phyloP scores from a whole-genome alignment of 2,797 vertebrate genomes.

The Myotis myotis region DNA sequence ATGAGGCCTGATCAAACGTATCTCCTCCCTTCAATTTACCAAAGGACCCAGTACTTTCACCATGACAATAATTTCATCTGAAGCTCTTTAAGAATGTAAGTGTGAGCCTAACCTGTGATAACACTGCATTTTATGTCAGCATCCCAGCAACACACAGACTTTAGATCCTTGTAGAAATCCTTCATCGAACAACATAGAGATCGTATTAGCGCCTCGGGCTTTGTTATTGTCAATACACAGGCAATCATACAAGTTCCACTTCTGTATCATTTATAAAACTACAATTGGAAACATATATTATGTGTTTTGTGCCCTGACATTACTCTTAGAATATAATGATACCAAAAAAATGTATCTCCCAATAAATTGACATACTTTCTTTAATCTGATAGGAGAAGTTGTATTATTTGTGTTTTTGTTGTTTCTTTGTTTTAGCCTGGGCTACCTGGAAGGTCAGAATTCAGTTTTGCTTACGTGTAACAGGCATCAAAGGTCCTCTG shows the following conservation, averaged over 20 bases:
- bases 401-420: not conserved
- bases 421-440: not conserved
- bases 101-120: no score
- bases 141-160: not conserved
- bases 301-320: not conserved
- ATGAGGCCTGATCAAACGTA: not conserved
- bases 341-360: not conserved
- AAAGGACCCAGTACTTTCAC: not conserved
- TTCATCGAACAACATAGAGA: not conserved
- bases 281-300: not conserved
- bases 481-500: not conserved
- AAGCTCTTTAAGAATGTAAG: not conserved
- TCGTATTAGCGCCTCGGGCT: not conserved
- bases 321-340: not conserved
- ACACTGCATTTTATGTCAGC: not conserved
- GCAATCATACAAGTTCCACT: not conserved
- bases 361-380: not conserved
- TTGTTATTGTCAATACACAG: not conserved
- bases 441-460: not conserved
- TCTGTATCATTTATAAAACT: constrained; percentile 2
- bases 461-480: not conserved
- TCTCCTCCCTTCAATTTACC: not conserved
- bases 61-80: not conserved
- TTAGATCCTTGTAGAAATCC: not conserved
- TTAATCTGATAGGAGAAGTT: not conserved